These are phyloP conservation scores for Ommatoiulus sabulosus DNA, from an alignment of 2,888 invertebrate species.

Conservation along the genomic window DNA sequence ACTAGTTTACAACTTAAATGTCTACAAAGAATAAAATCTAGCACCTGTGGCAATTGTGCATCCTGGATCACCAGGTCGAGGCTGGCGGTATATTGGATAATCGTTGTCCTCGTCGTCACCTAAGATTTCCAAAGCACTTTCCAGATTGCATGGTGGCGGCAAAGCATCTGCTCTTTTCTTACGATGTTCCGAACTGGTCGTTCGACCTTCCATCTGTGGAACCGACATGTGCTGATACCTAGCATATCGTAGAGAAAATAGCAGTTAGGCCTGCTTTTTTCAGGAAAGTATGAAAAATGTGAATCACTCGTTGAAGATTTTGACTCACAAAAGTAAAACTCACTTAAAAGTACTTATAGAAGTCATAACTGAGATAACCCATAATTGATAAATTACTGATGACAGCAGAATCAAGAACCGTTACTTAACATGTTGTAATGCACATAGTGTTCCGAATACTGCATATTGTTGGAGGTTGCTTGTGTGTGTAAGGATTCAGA, in stretches of 20 bases:
- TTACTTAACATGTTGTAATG: constrained; percentile 58
- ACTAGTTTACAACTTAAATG: background rate
- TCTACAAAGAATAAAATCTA: background rate
- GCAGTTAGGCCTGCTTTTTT: background rate
- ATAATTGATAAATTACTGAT: background rate
- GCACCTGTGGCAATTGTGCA: constrained; percentile 81
- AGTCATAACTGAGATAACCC: too few relatives aligned
- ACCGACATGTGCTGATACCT: constrained; percentile 59
- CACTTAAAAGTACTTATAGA: too few relatives aligned
- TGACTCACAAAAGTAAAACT: background rate
- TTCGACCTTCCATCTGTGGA: constrained; percentile 57
- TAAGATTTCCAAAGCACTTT: constrained; percentile 73
- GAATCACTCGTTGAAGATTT: background rate
- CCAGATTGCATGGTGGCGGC: constrained; percentile 46
- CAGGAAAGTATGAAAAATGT: background rate
- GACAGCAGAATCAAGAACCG: background rate
- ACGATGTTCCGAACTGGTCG: constrained; percentile 58
- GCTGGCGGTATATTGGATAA: constrained; percentile 77
- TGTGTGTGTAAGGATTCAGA: background rate
- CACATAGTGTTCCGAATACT: constrained; percentile 51
- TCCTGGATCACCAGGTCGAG: constrained; percentile 58
- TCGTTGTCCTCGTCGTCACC: constrained; percentile 78
- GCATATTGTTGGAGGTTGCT: background rate
- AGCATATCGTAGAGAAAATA: background rate
- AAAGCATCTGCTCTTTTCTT: constrained; percentile 57